These are phyloP conservation scores for Ictalurus punctatus DNA, from an alignment of 2,113 vertebrate species.

Conservation along the genomic window DNA sequence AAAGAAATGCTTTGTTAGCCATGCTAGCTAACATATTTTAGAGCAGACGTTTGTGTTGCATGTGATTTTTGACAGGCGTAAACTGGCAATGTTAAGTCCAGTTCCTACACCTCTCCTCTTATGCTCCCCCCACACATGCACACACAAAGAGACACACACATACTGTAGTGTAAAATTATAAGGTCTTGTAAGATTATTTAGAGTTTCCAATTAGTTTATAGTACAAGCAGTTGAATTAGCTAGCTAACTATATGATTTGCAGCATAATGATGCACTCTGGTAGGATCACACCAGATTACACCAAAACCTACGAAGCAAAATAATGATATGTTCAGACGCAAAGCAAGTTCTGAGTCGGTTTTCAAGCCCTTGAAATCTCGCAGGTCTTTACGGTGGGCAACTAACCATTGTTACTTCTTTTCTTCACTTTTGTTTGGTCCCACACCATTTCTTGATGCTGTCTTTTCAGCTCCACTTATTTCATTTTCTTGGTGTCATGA, in stretches of 20 bases:
- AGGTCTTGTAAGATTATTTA: neutral
- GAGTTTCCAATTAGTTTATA: neutral
- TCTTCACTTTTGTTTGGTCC: neutral
- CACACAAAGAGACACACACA: neutral
- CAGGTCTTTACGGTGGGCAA: neutral
- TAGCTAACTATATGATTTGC: neutral
- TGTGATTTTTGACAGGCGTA: no score
- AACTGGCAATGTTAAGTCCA: neutral
- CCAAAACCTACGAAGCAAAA: neutral
- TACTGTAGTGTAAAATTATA: neutral
- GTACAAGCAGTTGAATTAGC: neutral
- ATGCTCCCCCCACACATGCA: neutral
- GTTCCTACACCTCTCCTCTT: neutral
- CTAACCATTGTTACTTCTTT: neutral
- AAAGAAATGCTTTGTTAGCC: no score
- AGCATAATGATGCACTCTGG: neutral
- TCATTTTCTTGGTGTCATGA: neutral
- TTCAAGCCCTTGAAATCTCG: neutral
- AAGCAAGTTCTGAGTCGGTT: neutral
- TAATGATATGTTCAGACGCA: neutral
- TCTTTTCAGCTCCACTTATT: neutral
- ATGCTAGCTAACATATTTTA: no score
- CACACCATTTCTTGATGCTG: neutral
- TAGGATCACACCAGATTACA: neutral
- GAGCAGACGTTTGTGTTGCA: no score